phyloP scores from a whole-genome alignment of 2,797 vertebrate species.

The Otolemur crassicaudatus region DNA sequence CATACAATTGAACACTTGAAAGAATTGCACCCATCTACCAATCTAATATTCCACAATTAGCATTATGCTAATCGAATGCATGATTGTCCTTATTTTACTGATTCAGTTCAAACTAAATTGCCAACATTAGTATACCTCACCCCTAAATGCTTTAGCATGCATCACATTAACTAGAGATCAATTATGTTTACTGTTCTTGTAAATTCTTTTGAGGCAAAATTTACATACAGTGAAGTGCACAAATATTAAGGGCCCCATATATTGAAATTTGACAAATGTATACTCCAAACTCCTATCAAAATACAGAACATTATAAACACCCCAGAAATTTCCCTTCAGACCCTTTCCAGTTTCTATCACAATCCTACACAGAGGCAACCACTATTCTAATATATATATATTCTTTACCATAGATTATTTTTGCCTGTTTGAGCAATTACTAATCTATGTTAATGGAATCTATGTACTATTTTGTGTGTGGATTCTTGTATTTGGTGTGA shows the following conservation, averaged over 20 bases:
- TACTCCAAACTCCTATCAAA: not conserved
- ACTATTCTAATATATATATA: not conserved
- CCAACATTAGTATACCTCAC: not conserved
- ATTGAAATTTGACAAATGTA: not conserved
- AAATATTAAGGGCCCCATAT: not conserved
- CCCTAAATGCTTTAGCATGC: not conserved
- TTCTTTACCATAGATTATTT: not conserved
- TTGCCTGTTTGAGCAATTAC: constrained; percentile 6
- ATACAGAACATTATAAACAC: not conserved
- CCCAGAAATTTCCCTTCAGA: not conserved
- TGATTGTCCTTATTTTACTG: not conserved
- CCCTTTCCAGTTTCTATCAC: not conserved
- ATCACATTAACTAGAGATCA: not conserved
- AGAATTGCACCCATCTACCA: not conserved
- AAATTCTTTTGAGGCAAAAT: not conserved
- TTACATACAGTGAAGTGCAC: not conserved
- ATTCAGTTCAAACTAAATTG: constrained; percentile 32
- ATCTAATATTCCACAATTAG: not conserved
- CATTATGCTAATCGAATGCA: not conserved
- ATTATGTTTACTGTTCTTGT: not conserved
- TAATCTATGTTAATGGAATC: not conserved
- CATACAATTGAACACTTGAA: not conserved
- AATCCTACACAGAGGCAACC: not conserved
- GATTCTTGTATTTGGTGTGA: constrained; percentile 30
- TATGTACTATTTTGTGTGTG: constrained; percentile 9